Evolutionary conservation across 2,888 invertebrate species (phyloP).

Genomic region (Polylopha cassiicola): DNA sequence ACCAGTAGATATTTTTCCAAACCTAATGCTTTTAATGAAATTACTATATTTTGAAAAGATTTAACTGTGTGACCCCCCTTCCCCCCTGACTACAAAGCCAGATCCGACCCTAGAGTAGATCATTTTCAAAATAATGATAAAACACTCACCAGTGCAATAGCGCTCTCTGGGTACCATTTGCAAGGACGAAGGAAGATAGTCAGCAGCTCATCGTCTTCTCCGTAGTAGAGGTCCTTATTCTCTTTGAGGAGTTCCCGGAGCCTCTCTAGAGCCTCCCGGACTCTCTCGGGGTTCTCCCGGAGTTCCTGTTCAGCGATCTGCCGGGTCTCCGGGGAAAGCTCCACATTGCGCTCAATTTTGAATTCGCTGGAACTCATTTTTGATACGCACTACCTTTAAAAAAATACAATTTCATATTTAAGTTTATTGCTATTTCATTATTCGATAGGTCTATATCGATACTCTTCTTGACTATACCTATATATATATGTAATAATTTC

Average conservation of each 20-base stretch:
- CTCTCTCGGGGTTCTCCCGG: slow-evolving; percentile 83
- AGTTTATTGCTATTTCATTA: slow-evolving; percentile 9
- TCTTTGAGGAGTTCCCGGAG: slow-evolving; percentile 81
- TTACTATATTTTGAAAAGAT: neutral
- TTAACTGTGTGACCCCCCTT: neutral
- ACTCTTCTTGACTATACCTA: too few species aligned
- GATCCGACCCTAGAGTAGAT: neutral
- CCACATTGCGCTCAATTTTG: slow-evolving; percentile 76
- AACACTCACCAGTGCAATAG: slow-evolving; percentile 82
- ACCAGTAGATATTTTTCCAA: too few species aligned
- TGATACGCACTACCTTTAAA: slow-evolving; percentile 37
- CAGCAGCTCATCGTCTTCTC: slow-evolving; percentile 86
- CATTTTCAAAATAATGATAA: slow-evolving; percentile 5
- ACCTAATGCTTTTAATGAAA: too few species aligned
- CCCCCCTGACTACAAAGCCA: neutral
- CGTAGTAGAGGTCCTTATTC: slow-evolving; percentile 80
- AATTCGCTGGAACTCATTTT: slow-evolving; percentile 69
- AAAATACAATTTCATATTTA: slow-evolving; percentile 11
- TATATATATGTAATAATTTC: too few species aligned
- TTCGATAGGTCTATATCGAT: too few species aligned
- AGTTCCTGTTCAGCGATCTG: slow-evolving; percentile 80
- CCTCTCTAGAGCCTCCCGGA: slow-evolving; percentile 77
- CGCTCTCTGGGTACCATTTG: slow-evolving; percentile 90
- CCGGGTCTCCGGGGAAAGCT: slow-evolving; percentile 75
- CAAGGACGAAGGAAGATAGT: slow-evolving; percentile 88